phyloP scores from a whole-genome alignment of 2,797 vertebrate species.

The Enteromius paludinosus region DNA sequence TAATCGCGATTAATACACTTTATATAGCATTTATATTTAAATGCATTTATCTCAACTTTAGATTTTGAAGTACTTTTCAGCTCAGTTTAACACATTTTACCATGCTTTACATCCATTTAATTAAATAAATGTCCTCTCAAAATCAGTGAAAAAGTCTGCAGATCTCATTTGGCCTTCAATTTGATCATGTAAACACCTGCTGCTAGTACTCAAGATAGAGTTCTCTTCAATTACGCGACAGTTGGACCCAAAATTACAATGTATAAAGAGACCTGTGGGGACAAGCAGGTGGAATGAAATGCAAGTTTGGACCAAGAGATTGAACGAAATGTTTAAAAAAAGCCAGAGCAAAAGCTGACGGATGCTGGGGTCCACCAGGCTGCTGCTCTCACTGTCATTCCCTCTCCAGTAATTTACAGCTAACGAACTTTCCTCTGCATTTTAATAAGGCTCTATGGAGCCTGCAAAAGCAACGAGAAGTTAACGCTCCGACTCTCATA shows the following conservation, averaged over 20 bases:
- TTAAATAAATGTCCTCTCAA: background rate
- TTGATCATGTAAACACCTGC: background rate
- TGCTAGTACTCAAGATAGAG: background rate
- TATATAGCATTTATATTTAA: background rate
- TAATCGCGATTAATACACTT: no score
- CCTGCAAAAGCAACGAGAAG: conserved; percentile 73
- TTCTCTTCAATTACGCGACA: background rate
- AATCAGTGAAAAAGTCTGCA: background rate
- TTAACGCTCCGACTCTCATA: conserved; percentile 72
- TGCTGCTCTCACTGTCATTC: conserved; percentile 40
- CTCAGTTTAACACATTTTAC: background rate
- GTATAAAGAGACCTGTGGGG: background rate
- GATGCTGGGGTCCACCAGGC: conserved; percentile 4
- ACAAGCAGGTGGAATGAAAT: background rate
- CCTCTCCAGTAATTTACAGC: conserved; percentile 60
- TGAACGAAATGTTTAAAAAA: background rate
- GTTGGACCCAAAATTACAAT: background rate
- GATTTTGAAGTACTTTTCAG: background rate
- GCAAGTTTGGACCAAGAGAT: background rate
- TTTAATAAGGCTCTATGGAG: conserved; percentile 66
- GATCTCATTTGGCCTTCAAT: background rate
- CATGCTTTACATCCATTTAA: background rate
- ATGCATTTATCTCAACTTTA: background rate
- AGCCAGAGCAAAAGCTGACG: background rate
- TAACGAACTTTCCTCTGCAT: conserved; percentile 70